Conservation (phyloP, 2,797 vertebrate species). For the Argentina silus region DNA sequence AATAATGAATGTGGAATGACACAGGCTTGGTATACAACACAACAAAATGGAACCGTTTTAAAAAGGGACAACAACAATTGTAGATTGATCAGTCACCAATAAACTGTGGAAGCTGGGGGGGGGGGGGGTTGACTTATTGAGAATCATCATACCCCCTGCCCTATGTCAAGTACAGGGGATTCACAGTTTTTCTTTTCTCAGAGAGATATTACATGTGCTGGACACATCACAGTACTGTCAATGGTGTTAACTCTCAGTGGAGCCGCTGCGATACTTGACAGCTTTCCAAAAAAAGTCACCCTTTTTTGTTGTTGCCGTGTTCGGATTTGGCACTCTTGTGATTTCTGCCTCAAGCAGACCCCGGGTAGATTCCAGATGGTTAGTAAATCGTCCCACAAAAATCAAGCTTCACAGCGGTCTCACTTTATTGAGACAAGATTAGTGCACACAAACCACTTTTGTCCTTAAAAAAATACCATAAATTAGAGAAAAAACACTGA, state of each 20-base stretch:
- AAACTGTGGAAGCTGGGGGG: slow-evolving; percentile 29
- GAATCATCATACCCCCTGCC: slow-evolving; percentile 16
- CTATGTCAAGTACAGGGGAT: slow-evolving; percentile 34
- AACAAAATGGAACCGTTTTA: slow-evolving; percentile 45
- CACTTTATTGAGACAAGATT: slow-evolving; percentile 75
- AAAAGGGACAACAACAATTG: slow-evolving; percentile 47
- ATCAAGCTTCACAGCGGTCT: slow-evolving; percentile 75
- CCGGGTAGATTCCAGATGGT: slow-evolving; percentile 47
- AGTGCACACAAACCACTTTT: slow-evolving; percentile 78
- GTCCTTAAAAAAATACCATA: slow-evolving; percentile 68
- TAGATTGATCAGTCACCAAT: slow-evolving; percentile 36
- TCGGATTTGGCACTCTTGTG: slow-evolving; percentile 37
- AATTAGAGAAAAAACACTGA: slow-evolving; percentile 75
- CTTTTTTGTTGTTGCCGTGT: slow-evolving; percentile 39
- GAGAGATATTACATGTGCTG: slow-evolving; percentile 44
- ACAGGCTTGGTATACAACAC: slow-evolving; percentile 48
- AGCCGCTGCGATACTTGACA: slow-evolving; percentile 57
- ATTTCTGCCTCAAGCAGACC: slow-evolving; percentile 24
- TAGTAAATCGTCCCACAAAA: slow-evolving; percentile 63
- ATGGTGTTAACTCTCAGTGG: slow-evolving; percentile 51
- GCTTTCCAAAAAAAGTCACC: slow-evolving; percentile 44
- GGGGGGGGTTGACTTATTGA: slow-evolving; percentile 20
- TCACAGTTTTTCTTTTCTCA: slow-evolving; percentile 65
- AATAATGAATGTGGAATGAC: slow-evolving; percentile 46
- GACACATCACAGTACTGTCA: slow-evolving; percentile 65